phyloP scores from a whole-genome alignment of 2,888 invertebrate species.

The Microctonus aethiopoides region DNA sequence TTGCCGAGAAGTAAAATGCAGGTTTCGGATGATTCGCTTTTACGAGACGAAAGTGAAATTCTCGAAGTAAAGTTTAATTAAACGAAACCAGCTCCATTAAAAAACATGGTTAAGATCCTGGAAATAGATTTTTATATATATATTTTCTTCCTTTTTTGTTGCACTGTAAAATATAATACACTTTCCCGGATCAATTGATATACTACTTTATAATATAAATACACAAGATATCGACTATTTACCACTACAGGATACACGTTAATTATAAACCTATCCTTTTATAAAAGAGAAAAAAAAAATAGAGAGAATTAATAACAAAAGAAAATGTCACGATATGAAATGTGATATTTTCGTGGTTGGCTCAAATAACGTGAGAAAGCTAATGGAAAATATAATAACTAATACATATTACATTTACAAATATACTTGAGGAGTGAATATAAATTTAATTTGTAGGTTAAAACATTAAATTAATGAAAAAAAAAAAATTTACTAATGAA shows the following conservation, averaged over 20 bases:
- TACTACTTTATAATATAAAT: too few species aligned
- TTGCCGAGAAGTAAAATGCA: constrained; percentile 23
- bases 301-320: background rate
- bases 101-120: constrained; percentile 7
- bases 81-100: constrained; percentile 9
- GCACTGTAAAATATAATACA: background rate
- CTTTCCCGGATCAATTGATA: constrained; percentile 15
- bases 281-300: background rate
- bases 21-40: constrained; percentile 49
- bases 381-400: background rate
- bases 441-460: too few species aligned
- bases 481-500: background rate
- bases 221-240: background rate
- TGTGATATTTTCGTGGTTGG: background rate
- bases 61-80: constrained; percentile 20
- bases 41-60: constrained; percentile 59
- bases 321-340: background rate
- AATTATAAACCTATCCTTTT: constrained; percentile 3
- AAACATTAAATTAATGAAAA: background rate
- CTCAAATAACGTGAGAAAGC: constrained; percentile 3
- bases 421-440: constrained; percentile 9
- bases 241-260: background rate
- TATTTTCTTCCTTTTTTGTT: constrained; percentile 1
- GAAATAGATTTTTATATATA: constrained; percentile 5
- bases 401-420: too few species aligned